Conservation (phyloP, 2,797 vertebrate genomes). For the Eleutherodactylus coqui region DNA sequence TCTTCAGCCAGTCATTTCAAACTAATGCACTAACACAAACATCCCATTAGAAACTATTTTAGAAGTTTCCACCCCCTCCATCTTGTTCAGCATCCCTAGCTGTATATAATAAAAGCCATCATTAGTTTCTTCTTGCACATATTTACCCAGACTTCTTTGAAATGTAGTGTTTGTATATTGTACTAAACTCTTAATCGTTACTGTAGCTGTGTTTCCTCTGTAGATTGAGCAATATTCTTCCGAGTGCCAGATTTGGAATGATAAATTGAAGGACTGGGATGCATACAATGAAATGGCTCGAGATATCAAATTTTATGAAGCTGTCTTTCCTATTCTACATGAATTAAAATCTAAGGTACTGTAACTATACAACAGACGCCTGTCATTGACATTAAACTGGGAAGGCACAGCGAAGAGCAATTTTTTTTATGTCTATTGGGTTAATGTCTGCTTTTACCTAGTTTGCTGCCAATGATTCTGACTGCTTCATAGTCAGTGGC, state of each 20-base stretch:
- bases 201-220: background rate
- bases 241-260: slow-evolving; percentile 54
- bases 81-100: background rate
- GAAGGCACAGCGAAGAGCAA: background rate
- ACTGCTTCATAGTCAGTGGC: too few relatives aligned
- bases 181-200: too few relatives aligned
- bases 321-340: slow-evolving; percentile 60
- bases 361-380: background rate
- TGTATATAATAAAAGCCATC: background rate
- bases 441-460: background rate
- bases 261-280: slow-evolving; percentile 62
- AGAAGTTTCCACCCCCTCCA: background rate
- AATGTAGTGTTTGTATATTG: background rate
- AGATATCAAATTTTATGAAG: slow-evolving; percentile 56
- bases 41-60: background rate
- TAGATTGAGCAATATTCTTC: slow-evolving; percentile 61
- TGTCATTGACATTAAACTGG: background rate
- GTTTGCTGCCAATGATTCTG: too few relatives aligned
- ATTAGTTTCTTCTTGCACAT: background rate
- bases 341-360: slow-evolving; percentile 59
- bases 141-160: background rate
- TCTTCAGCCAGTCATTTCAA: background rate
- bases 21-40: slow-evolving; percentile 12
- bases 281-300: slow-evolving; percentile 62
- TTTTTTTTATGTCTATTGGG: background rate